Percentiles rank a stretch among this genome's conserved stretches.
phyloP scores from a whole-genome alignment of 2,113 vertebrate species.

The Psettodes erumei region DNA sequence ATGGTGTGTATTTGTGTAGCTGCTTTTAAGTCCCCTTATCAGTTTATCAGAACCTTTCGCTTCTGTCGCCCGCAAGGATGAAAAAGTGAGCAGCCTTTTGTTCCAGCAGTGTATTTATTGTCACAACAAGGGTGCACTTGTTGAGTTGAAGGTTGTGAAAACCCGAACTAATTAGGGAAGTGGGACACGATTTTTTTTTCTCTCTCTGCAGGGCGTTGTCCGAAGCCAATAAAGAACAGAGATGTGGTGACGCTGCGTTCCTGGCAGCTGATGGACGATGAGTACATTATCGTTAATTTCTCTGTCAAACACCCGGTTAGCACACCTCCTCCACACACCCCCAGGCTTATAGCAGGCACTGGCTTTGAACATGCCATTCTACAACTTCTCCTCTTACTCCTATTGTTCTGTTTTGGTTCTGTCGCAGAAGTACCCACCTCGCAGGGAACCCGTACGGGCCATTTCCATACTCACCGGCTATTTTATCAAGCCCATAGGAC shows the following conservation, averaged over 20 bases:
- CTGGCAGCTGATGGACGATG: slow-evolving; percentile 79
- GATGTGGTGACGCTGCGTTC: slow-evolving; percentile 81
- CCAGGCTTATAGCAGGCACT: background rate
- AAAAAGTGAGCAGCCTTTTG: background rate
- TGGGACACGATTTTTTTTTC: background rate
- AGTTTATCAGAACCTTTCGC: background rate
- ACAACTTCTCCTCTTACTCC: background rate
- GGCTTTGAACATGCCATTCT: background rate
- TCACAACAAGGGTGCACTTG: slow-evolving; percentile 45
- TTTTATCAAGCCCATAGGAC: slow-evolving; percentile 79
- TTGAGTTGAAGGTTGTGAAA: slow-evolving; percentile 5
- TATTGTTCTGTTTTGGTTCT: slow-evolving; percentile 5
- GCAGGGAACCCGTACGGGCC: slow-evolving; percentile 81
- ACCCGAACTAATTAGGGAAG: background rate
- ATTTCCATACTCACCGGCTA: slow-evolving; percentile 84
- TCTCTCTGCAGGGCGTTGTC: slow-evolving; percentile 77
- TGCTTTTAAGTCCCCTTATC: background rate
- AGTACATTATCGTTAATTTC: slow-evolving; percentile 83
- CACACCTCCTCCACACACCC: background rate
- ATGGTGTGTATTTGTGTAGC: background rate
- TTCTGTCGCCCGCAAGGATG: background rate
- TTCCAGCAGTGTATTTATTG: slow-evolving; percentile 56
- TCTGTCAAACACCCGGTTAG: slow-evolving; percentile 86
- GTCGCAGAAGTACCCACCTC: slow-evolving; percentile 81
- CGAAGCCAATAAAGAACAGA: slow-evolving; percentile 80